Evolutionary conservation across 2,888 invertebrate species (phyloP).

Genomic region (Piscicola geometra): DNA sequence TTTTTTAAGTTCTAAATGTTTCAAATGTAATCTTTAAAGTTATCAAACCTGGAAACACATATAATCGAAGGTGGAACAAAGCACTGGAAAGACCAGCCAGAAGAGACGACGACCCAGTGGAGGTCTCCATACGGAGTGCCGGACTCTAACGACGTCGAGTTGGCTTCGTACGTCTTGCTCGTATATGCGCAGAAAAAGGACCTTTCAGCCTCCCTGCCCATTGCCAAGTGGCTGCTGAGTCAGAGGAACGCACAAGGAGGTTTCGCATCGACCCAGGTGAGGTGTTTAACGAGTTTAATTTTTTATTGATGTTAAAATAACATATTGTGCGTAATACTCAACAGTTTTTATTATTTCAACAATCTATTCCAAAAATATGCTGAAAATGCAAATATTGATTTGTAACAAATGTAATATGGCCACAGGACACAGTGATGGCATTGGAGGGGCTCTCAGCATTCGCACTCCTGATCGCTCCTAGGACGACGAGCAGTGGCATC

Average conservation of each 20-base stretch:
- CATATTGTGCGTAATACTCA: conserved; percentile 46
- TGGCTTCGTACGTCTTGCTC: conserved; percentile 54
- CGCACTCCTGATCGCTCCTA: neutral
- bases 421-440: conserved; percentile 30
- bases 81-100: conserved; percentile 47
- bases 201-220: conserved; percentile 43
- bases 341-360: neutral
- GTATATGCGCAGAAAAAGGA: conserved; percentile 44
- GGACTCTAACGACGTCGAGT: conserved; percentile 51
- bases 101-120: neutral
- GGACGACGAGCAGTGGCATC: neutral
- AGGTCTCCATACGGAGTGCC: conserved; percentile 42
- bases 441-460: conserved; percentile 32
- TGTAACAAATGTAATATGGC: no score
- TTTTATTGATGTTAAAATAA: conserved; percentile 33
- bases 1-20: neutral
- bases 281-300: no score
- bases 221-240: conserved; percentile 53
- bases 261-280: conserved; percentile 55
- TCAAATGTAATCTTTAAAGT: neutral
- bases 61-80: conserved; percentile 46
- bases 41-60: neutral
- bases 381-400: no score
- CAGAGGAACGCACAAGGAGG: conserved; percentile 53
- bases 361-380: no score